Base-by-base conservation (phyloP, 2,888 invertebrate species). In the Scotopteryx bipunctaria region DNA sequence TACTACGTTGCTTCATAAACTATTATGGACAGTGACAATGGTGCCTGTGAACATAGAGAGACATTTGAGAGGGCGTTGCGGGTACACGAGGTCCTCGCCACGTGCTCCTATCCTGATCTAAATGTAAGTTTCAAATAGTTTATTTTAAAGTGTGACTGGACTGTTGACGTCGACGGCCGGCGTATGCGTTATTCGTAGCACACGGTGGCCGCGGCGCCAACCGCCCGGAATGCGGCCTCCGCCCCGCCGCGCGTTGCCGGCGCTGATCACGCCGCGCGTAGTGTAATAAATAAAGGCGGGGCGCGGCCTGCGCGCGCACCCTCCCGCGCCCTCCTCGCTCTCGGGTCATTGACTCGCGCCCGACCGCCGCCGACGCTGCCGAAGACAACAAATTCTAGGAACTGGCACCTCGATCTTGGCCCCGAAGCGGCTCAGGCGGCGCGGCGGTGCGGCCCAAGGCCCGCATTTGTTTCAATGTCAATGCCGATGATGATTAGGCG, bases 261-360 rank as follows among this genome's bases (percentile, higher is more conserved):
- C 79, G 80, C 74, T 75, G 78, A 71, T 76, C 83, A 79, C 78
- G 74, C 81, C 82, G 85, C 86, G 81, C 86, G 87, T 86, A 86
- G 82, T 85, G 88, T 89, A 89, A 88, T 88, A 88, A 89, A 88
- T 88, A 89, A 89, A 89, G 87, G 88, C 87, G 87, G 89, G 87
- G 89, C 87, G 85, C 86, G 83, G 85, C 83, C 85, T 87, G 88
- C 87, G 88, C 83, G 87, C 88, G 87, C 88, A 88, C 86, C 85
- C 83, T 86, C 87, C 86, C 87, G 82, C 85, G 77, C 81, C 82
- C 76, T 81, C 78, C 80, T 73, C 74, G 81, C 78, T 79, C 77
- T 81, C 79, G 71, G 89, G 89, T 88, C 89, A 84, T 86, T 88
- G 89, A 89, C 89, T 83, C 78, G 68, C 64, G 73, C 69, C 73